These are phyloP conservation scores for Atlantisia rogersi DNA, from an alignment of 2,113 vertebrate genomes.

Conservation along the genomic window DNA sequence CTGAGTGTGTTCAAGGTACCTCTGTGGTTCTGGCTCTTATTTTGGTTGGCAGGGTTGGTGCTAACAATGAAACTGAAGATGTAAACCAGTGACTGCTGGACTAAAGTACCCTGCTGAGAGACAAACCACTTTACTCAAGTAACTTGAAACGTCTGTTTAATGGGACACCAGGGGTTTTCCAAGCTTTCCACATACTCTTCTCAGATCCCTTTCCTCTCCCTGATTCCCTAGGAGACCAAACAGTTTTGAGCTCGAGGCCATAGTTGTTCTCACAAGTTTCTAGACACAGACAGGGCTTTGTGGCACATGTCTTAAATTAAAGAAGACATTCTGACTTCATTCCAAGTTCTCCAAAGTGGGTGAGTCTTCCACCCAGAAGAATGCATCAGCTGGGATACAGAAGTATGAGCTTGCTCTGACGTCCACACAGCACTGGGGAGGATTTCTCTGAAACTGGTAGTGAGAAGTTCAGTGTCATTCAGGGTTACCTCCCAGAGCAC, in stretches of 20 bases:
- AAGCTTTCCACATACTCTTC: neutral
- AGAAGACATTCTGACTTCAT: neutral
- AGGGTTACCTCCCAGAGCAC: neutral
- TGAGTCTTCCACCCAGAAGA: neutral
- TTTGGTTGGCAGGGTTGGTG: neutral
- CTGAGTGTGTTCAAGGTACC: neutral
- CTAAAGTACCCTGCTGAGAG: neutral
- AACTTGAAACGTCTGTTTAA: neutral
- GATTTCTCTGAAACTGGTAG: neutral
- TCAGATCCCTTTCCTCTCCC: neutral
- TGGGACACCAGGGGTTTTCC: conserved; percentile 19
- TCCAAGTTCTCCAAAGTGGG: neutral
- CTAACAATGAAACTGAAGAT: neutral
- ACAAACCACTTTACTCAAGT: neutral
- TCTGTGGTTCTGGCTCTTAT: neutral
- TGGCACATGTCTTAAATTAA: neutral
- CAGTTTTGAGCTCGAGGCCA: neutral
- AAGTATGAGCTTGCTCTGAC: neutral
- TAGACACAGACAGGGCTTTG: neutral
- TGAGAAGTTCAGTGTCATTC: fast-evolving
- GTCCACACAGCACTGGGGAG: neutral
- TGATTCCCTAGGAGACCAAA: neutral
- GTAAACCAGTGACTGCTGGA: neutral
- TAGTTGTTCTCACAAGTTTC: neutral
- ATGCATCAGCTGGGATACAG: fast-evolving